Base-by-base conservation (phyloP, 2,888 invertebrate genomes). In the Euplexia lucipara region DNA sequence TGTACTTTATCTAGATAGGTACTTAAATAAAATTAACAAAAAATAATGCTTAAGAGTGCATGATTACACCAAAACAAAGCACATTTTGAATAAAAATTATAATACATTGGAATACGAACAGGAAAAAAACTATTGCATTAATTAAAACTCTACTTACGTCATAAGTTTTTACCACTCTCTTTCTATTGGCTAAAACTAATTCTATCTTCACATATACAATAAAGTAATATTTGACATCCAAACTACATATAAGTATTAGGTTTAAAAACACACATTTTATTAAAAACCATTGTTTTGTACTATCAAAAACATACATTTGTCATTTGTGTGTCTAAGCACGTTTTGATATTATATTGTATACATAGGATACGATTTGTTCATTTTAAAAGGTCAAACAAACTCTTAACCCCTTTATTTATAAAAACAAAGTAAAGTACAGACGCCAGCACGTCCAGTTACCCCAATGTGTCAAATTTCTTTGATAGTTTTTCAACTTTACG, bases 101-200 rank as follows among this genome's bases (percentile, higher is more conserved):
- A 34, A 12, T 22, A 44, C 22, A 52, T 18, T 39, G 16, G 51
- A 45, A 39, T 20, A 26, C 34, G 10, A 42, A 22, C 5, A 34
- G 10, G 6, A 42, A 26, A 53, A 45, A 16, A 30, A 49, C 37
- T 57, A 75, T 35, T 14, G 20, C 39, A 32, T n/a, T 42, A 70
- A n/a, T 44, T 49, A 44, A 35, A 72, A 59, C 41, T 49, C 76
- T 61, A 79, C 77, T 72, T 60, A 62, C 49, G 34, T 68, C 44
- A 59, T 52, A 53, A 67, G 34, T 49, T n/a, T 30, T 42, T 20
- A 68, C 45, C 57, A 56, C 47, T 58, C 42, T 37, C 44, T 57
- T 48, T 37, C 30, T 68, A 68, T n/a, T 37, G 26, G 44, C 34
- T 71, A 42, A 48, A 34, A 20, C 53, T 32, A 54, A 41, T 34